Conservation (phyloP, 2,113 vertebrate species). For the Phrynosoma platyrhinos region DNA sequence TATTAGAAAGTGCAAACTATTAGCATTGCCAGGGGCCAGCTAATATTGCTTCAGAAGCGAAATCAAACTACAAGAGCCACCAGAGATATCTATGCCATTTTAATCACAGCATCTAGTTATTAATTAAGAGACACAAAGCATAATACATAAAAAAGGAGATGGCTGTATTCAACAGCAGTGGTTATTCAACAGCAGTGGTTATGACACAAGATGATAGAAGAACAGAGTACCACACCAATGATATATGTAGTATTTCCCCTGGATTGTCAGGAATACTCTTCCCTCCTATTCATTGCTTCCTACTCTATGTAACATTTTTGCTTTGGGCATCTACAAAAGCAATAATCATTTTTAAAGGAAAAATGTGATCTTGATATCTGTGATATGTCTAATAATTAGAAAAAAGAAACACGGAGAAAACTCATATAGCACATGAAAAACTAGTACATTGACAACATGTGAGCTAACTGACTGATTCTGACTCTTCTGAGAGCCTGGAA, state of each 20-base stretch:
- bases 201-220: not conserved
- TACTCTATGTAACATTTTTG: not conserved
- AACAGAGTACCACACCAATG: not conserved
- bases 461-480: not conserved
- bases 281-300: too few species aligned
- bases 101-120: not conserved
- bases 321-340: not conserved
- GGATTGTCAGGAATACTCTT: not conserved
- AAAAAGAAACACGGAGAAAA: not conserved
- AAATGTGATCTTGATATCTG: not conserved
- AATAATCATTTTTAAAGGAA: not conserved
- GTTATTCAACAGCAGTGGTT: not conserved
- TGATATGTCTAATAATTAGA: not conserved
- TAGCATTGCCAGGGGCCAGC: not conserved
- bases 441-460: not conserved
- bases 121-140: not conserved
- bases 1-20: not conserved
- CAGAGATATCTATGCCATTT: not conserved
- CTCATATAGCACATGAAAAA: not conserved
- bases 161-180: too few species aligned
- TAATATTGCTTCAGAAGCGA: not conserved
- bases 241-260: not conserved
- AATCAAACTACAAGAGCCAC: not conserved
- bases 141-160: not conserved
- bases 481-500: not conserved